These are phyloP conservation scores for Tortrix viridana DNA, from an alignment of 2,888 invertebrate species.

Conservation along the genomic window DNA sequence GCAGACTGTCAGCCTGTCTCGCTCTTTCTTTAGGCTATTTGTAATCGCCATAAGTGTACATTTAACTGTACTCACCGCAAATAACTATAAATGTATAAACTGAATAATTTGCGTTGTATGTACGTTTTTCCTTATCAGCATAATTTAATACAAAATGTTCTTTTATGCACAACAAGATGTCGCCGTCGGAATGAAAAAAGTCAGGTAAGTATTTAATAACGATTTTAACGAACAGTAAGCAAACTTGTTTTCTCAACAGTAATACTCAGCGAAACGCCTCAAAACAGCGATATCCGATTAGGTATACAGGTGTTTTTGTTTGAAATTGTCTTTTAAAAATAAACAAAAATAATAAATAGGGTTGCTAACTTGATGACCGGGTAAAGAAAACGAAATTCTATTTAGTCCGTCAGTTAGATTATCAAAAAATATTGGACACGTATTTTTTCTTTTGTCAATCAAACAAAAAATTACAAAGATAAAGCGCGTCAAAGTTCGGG, in stretches of 20 bases:
- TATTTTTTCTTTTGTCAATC: no score
- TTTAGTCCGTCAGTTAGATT: no score
- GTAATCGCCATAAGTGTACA: no score
- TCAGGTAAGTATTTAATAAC: background rate
- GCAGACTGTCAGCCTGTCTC: no score
- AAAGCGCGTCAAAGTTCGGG: no score
- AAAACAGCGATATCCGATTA: background rate
- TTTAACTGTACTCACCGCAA: no score
- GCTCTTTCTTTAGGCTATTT: no score
- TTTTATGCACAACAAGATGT: background rate
- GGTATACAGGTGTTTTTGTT: constrained; percentile 8
- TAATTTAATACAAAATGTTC: background rate
- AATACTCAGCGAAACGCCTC: background rate
- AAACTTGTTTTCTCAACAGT: constrained; percentile 4
- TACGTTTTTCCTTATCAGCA: background rate
- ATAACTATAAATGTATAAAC: no score
- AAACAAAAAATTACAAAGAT: no score
- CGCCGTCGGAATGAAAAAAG: background rate
- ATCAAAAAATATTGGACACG: no score
- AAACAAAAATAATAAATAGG: background rate
- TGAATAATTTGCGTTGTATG: background rate
- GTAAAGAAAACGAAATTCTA: no score
- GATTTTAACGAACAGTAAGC: constrained; percentile 10
- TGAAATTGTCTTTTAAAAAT: background rate
- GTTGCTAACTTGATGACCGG: background rate